These are phyloP conservation scores for Megalops atlanticus DNA, from an alignment of 2,113 vertebrate species.

Conservation along the genomic window DNA sequence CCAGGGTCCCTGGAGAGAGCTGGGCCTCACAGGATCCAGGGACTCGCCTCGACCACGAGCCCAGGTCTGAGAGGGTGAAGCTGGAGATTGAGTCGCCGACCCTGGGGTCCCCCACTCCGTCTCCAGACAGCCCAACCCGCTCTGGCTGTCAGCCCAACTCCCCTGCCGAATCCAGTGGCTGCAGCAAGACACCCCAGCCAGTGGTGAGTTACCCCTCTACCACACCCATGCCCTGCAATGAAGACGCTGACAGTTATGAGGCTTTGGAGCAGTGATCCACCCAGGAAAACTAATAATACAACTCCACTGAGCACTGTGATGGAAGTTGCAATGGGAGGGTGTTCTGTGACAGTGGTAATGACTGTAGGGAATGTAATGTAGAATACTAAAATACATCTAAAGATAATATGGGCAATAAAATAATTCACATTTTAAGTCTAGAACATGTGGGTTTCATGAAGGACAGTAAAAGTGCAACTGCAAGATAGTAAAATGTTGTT, in stretches of 20 bases:
- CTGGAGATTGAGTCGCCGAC: conserved; percentile 56
- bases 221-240: background rate
- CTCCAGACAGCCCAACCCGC: conserved; percentile 67
- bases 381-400: too few species aligned
- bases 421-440: too few species aligned
- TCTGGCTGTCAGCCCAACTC: conserved; percentile 79
- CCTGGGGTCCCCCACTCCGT: conserved; percentile 39
- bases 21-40: conserved; percentile 50
- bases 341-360: too few species aligned
- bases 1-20: conserved; percentile 59
- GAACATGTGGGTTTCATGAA: too few species aligned
- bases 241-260: background rate
- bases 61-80: conserved; percentile 53
- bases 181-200: conserved; percentile 59
- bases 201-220: conserved; percentile 46
- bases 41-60: conserved; percentile 56
- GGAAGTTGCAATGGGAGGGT: too few species aligned
- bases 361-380: too few species aligned
- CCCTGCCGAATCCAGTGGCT: conserved; percentile 73
- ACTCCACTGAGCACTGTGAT: background rate
- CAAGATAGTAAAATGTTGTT: too few species aligned
- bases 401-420: too few species aligned
- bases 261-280: background rate
- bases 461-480: too few species aligned
- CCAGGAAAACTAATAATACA: background rate